Evolutionary conservation across 1,140 invertebrate species (phyloP), one percentile per base, ranked within the genome.

Genomic region (Druon quercuslanigerum): DNA sequence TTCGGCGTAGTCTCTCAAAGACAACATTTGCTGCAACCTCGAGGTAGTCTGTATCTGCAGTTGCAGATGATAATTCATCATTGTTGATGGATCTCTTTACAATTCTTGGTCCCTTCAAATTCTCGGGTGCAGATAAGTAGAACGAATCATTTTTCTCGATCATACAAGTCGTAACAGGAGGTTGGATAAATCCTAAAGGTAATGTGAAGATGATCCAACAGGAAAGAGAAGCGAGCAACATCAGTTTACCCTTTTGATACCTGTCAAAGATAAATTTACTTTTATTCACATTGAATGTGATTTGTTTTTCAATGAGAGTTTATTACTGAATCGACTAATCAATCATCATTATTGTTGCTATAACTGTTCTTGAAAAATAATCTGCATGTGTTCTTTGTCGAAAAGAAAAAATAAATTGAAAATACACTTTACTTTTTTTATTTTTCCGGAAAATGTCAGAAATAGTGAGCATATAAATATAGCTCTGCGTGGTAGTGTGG

Each of bases 191-290:
- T 40, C 98, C 98, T 79, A 99, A 90, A 0, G 98, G 97, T 71
- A 99, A 92, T 9, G 98, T 99, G 91, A 99, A 99, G 14, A 99
- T 93, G 46, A 99, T 97, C 98, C 98, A 99, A 74, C 96, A 97
- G 6, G 96, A 94, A 14, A 99, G 91, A 0, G 98, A 98, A 51
- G 95, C 96, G n/a, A 99, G 89, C 51, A 99, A 91, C 72, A 99
- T 93, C 54, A 95, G 91, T 89, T 98, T 97, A 12, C 96, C 96
- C 86, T 96, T 97, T 75, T 95, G 95, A 93, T 96, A 97, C 81
- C 96, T 95, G 84, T n/a, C 40, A 1, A 3, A 46, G 77, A 56
- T 66, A 11, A 70, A 71, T 56, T 3, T 33, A 16, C 0, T 51
- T n/a, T 72, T 11, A 72, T 51, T 20, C 16, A 46, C 8, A 11